Percentiles rank a stretch among this genome's conserved stretches.
Evolutionary conservation across 2,888 invertebrate genomes (phyloP).

Genomic region (Parnassius apollo): DNA sequence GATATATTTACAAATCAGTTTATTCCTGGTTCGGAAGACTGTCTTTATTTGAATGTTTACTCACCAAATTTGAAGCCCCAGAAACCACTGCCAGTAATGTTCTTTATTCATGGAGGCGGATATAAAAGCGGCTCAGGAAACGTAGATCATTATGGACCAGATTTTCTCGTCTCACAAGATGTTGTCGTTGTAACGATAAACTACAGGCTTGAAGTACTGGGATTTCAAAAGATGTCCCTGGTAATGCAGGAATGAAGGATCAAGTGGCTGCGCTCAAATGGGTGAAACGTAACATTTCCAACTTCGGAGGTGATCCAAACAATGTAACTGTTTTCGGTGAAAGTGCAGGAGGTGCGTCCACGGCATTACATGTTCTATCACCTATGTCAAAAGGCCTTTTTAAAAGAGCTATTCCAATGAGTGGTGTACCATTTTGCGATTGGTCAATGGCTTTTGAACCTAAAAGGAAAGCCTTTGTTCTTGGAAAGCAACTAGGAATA

Average conservation of each 20-base stretch:
- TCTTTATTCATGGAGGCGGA: constrained; percentile 57
- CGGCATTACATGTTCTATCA: constrained; percentile 48
- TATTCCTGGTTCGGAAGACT: constrained; percentile 49
- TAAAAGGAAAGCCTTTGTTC: constrained; percentile 57
- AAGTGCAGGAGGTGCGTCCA: constrained; percentile 50
- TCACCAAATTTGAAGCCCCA: constrained; percentile 42
- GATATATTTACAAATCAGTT: constrained; percentile 38
- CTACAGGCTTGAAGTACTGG: constrained; percentile 52
- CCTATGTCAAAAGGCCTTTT: constrained; percentile 55
- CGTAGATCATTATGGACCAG: constrained; percentile 47
- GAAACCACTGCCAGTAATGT: constrained; percentile 48
- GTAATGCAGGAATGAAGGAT: constrained; percentile 58
- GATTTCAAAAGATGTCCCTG: constrained; percentile 53
- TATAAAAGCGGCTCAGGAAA: constrained; percentile 49
- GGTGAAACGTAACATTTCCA: constrained; percentile 47
- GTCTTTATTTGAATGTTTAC: constrained; percentile 58
- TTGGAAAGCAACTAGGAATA: constrained; percentile 45
- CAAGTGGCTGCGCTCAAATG: constrained; percentile 52
- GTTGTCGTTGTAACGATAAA: constrained; percentile 57
- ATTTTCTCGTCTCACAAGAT: constrained; percentile 47
- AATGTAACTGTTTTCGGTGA: constrained; percentile 55
- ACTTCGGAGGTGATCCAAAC: constrained; percentile 51
- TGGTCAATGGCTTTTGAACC: constrained; percentile 77
- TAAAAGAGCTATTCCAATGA: constrained; percentile 81
- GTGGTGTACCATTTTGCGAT: constrained; percentile 81